phyloP scores from a whole-genome alignment of 2,888 invertebrate species.

The Hypena proboscidalis region DNA sequence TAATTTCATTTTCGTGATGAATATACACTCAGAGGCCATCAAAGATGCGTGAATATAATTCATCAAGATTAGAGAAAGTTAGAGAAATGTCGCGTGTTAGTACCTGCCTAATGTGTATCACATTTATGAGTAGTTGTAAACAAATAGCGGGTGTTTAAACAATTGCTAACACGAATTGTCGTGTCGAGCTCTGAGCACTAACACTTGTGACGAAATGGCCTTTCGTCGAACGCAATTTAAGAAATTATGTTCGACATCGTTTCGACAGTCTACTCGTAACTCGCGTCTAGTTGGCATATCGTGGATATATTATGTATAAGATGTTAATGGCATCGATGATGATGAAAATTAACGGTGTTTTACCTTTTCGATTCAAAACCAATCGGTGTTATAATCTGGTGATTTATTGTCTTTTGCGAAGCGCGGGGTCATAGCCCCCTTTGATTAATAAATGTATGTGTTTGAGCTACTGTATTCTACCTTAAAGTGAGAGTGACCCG shows the following conservation, averaged over 20 bases:
- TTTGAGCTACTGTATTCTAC: too few relatives aligned
- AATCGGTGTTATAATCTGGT: conserved; percentile 10
- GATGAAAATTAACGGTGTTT: conserved; percentile 25
- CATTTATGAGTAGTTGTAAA: conserved; percentile 28
- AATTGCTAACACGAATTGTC: conserved; percentile 51
- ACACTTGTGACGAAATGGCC: conserved; percentile 54
- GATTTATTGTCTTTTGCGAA: conserved; percentile 14
- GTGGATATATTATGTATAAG: conserved; percentile 47
- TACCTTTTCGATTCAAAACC: conserved; percentile 11
- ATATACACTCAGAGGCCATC: background rate
- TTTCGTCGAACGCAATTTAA: conserved; percentile 65
- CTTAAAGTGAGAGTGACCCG: too few relatives aligned
- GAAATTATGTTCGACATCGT: conserved; percentile 58
- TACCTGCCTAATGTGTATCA: conserved; percentile 12
- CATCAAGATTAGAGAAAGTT: conserved; percentile 13
- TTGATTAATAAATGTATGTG: too few relatives aligned
- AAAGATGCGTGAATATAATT: background rate
- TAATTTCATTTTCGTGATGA: too few relatives aligned
- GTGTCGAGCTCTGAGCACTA: conserved; percentile 50
- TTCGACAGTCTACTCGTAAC: conserved; percentile 53
- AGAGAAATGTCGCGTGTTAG: background rate
- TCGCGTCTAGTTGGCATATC: conserved; percentile 43
- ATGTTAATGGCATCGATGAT: conserved; percentile 45
- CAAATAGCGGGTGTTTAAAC: conserved; percentile 42
- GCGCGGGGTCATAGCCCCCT: too few relatives aligned